These are phyloP conservation scores for Holcopasites calliopsidis DNA, from an alignment of 1,140 invertebrate genomes.

Conservation along the genomic window DNA sequence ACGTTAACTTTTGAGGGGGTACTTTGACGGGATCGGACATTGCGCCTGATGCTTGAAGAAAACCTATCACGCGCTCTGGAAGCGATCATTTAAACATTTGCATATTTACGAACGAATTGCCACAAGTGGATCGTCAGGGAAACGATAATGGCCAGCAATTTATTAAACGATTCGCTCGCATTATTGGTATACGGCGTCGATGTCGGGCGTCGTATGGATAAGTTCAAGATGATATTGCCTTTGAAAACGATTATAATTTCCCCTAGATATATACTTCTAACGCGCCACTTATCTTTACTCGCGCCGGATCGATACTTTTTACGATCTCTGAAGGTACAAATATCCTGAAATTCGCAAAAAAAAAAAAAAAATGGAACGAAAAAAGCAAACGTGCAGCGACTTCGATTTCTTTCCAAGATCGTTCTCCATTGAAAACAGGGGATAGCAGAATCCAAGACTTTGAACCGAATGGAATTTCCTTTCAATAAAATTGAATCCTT, in stretches of 20 bases:
- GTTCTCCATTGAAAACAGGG: too few relatives aligned
- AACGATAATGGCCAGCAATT: constrained; percentile 38
- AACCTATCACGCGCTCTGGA: constrained; percentile 1
- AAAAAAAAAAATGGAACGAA: too few relatives aligned
- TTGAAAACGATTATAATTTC: neutral
- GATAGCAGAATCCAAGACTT: too few relatives aligned
- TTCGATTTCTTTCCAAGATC: too few relatives aligned
- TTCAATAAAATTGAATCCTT: too few relatives aligned
- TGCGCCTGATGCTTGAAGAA: neutral
- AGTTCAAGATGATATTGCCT: neutral
- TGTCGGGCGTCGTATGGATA: neutral
- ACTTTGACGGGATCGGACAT: neutral
- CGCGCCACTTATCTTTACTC: neutral
- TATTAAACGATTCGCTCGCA: constrained; percentile 17
- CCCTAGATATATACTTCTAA: too few relatives aligned
- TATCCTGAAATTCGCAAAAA: too few relatives aligned
- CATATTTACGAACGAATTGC: constrained; percentile 26
- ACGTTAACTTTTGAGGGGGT: too few relatives aligned
- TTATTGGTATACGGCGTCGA: neutral
- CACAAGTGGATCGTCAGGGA: constrained; percentile 11
- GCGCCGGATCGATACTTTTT: neutral
- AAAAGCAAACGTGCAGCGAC: too few relatives aligned
- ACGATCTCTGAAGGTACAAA: neutral
- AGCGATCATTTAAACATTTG: constrained; percentile 13
- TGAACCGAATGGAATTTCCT: too few relatives aligned